Percentiles rank a stretch among this genome's conserved stretches.
Conservation (phyloP, 1,140 invertebrate species). For the Leptopilina boulardi region DNA sequence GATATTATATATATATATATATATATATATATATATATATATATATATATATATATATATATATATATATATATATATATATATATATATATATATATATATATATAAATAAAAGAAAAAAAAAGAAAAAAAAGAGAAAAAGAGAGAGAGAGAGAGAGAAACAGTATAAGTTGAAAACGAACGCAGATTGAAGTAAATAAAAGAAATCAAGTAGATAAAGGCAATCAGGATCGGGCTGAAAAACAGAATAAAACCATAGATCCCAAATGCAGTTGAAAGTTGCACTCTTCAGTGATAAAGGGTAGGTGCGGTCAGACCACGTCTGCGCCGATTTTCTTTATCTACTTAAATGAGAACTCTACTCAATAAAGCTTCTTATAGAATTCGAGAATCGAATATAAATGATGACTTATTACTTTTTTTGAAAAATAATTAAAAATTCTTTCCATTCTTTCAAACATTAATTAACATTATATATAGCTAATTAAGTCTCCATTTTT, state of each 20-base stretch:
- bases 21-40: not conserved
- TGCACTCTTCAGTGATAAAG: constrained; percentile 28
- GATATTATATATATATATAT: not conserved
- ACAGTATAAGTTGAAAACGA: not conserved
- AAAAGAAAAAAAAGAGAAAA: no score
- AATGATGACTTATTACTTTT: constrained; percentile 2
- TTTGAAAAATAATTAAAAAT: constrained; percentile 4
- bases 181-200: constrained; percentile 26
- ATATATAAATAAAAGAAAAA: no score
- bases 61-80: no score
- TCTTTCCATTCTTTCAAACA: not conserved
- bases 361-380: constrained; percentile 13
- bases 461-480: not conserved
- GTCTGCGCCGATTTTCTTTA: constrained; percentile 29
- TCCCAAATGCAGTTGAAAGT: constrained; percentile 27
- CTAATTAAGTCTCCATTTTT: not conserved
- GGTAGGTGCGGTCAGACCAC: constrained; percentile 27
- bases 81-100: no score
- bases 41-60: constrained; percentile 1
- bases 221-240: constrained; percentile 25
- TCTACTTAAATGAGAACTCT: constrained; percentile 25
- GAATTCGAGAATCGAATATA: constrained; percentile 1
- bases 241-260: constrained; percentile 32
- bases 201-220: constrained; percentile 28
- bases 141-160: no score